Evolutionary conservation across 2,888 invertebrate species (phyloP), one percentile per base, ranked within the genome.

Genomic region (Mythimna vitellina): DNA sequence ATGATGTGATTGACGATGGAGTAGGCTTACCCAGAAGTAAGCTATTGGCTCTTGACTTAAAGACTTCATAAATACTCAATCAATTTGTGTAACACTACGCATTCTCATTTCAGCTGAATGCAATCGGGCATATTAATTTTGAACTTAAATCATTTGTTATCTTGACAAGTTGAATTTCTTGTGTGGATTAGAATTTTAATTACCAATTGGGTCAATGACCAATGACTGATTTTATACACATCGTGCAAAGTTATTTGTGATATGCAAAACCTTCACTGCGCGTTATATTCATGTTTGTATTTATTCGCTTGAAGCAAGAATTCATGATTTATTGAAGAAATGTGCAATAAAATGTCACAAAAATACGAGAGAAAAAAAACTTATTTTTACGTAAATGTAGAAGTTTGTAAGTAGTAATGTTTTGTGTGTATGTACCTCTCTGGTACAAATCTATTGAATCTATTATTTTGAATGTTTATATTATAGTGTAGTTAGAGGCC

Each of bases 401-500:
- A 46, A 38, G 57, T 25, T 49, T 71, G 38, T 63, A 58, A 77
- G 57, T 56, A 42, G 54, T 68, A 35, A 68, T 54, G 35, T 65
- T 61, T 79, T 53, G 42, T 73, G 61, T 62, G 62, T 32, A 12
- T 12, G 35, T 64, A 58, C 70, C 63, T 46, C 22, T 69, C 9
- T 25, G 69, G 68, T 81, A 63, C 51, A 67, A 29, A 72, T 76
- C 14, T 63, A 76, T 67, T 42, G 69, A 77, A 70, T 76, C 49
- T 65, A 63, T 63, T 70, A 73, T 76, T 75, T 78, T 65, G 54
- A 53, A 71, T 74, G 67, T 80, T 76, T 69, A 71, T 78, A 73
- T 72, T 14, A 60, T 78, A 82, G 73, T 76, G 80, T 76, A 79
- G 75, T 81, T 81, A 75, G 73, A 72, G 63, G 76, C 76, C 80